phyloP scores from a whole-genome alignment of 2,113 vertebrate species.

The Sander vitreus region DNA sequence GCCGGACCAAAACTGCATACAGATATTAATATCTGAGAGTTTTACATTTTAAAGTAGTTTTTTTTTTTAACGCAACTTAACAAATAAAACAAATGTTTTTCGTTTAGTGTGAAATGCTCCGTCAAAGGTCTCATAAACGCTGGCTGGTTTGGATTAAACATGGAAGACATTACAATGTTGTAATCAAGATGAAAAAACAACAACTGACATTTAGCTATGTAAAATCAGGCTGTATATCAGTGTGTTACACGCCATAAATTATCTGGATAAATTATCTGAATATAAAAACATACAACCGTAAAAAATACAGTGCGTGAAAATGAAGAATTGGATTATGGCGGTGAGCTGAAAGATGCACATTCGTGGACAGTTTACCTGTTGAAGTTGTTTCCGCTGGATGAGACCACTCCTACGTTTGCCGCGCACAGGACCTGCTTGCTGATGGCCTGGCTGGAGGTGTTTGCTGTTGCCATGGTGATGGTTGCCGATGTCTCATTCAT shows the following conservation, averaged over 20 bases:
- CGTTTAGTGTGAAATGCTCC: not conserved
- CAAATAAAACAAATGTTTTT: too few relatives aligned
- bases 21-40: too few relatives aligned
- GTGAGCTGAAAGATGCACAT: not conserved
- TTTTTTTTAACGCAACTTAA: too few relatives aligned
- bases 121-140: not conserved
- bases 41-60: too few relatives aligned
- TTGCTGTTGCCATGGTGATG: slow-evolving; percentile 86
- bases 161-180: not conserved
- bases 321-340: not conserved
- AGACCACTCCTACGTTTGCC: slow-evolving; percentile 90
- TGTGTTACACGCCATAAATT: too few relatives aligned
- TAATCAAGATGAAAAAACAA: not conserved
- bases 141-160: not conserved
- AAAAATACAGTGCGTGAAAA: too few relatives aligned
- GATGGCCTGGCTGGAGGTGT: slow-evolving; percentile 83
- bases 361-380: slow-evolving; percentile 86
- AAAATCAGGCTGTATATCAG: too few relatives aligned
- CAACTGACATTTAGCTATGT: too few relatives aligned
- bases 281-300: too few relatives aligned
- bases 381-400: slow-evolving; percentile 87
- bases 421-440: slow-evolving; percentile 88
- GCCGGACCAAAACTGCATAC: too few relatives aligned
- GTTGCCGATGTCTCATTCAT: slow-evolving; percentile 94
- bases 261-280: too few relatives aligned